Conservation (phyloP, 2,797 vertebrate species). For the Ctenosaura bakeri region DNA sequence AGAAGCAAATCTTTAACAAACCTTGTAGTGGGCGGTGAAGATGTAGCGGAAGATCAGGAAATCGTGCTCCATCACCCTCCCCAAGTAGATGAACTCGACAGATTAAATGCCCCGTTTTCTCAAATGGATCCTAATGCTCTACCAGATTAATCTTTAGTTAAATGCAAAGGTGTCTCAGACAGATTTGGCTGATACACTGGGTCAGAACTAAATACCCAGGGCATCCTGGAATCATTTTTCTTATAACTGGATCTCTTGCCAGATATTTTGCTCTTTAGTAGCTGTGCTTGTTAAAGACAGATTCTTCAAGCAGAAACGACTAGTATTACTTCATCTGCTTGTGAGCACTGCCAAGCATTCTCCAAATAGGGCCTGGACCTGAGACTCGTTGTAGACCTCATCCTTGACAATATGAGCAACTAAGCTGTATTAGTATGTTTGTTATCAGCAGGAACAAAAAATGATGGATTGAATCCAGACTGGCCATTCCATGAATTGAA, state of each 20-base stretch:
- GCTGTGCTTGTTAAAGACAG: conserved; percentile 30
- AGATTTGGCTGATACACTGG: neutral
- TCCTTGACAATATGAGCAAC: conserved; percentile 45
- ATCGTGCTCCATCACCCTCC: conserved; percentile 79
- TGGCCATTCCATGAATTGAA: neutral
- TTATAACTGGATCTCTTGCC: conserved; percentile 50
- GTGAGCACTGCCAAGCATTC: conserved; percentile 40
- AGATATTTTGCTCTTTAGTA: conserved; percentile 63
- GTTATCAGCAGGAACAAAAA: neutral
- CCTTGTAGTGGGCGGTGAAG: conserved; percentile 77
- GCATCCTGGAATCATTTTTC: conserved; percentile 16
- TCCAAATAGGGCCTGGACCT: neutral
- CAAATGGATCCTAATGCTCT: conserved; percentile 76
- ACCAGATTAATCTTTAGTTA: conserved; percentile 72
- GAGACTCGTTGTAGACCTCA: conserved; percentile 25
- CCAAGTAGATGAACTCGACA: conserved; percentile 86
- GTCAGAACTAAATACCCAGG: neutral
- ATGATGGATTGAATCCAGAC: neutral
- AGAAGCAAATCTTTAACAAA: conserved; percentile 87
- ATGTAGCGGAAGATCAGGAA: conserved; percentile 79
- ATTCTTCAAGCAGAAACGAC: conserved; percentile 49
- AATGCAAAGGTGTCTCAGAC: neutral
- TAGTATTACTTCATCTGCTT: conserved; percentile 41
- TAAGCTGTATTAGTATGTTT: neutral
- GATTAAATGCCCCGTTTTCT: conserved; percentile 81